phyloP scores from a whole-genome alignment of 2,888 invertebrate genomes.

The Drosophila nr. fundita region DNA sequence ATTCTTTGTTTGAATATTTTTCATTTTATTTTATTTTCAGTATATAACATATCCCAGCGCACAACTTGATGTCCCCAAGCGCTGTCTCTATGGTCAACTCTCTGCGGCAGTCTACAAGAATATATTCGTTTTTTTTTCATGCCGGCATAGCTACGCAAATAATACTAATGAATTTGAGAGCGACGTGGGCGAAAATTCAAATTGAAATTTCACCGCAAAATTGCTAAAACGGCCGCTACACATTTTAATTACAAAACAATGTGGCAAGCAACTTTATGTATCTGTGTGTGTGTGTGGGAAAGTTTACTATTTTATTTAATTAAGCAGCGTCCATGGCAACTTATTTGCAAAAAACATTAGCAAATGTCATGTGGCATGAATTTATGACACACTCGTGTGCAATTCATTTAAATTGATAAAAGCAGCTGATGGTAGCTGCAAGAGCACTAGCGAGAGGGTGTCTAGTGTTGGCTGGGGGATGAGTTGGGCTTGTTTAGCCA shows the following conservation, averaged over 20 bases:
- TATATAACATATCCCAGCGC: slow-evolving; percentile 17
- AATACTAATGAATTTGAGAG: slow-evolving; percentile 49
- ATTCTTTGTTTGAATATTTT: slow-evolving; percentile 17
- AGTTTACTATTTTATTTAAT: slow-evolving; percentile 62
- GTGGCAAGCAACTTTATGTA: slow-evolving; percentile 31
- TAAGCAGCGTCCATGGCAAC: slow-evolving; percentile 57
- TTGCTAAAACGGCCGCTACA: slow-evolving; percentile 40
- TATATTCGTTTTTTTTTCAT: slow-evolving; percentile 10
- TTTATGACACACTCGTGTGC: slow-evolving; percentile 80
- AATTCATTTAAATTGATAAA: slow-evolving; percentile 82
- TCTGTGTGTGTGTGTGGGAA: slow-evolving; percentile 2
- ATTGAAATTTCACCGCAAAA: slow-evolving; percentile 61
- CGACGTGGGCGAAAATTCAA: slow-evolving; percentile 56
- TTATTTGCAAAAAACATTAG: slow-evolving; percentile 68
- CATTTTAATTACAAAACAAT: slow-evolving; percentile 73
- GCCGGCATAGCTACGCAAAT: slow-evolving; percentile 37
- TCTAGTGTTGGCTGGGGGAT: not conserved
- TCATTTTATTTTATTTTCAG: slow-evolving; percentile 23
- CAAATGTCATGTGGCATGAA: slow-evolving; percentile 75
- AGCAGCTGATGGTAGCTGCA: slow-evolving; percentile 42
- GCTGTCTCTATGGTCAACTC: not conserved
- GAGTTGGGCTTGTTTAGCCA: slow-evolving; percentile 26
- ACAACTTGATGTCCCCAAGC: slow-evolving; percentile 1
- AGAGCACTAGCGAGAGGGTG: not conserved
- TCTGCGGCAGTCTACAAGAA: slow-evolving; percentile 10